Base-by-base conservation (phyloP, 2,797 vertebrate genomes). In the Staurois parvus region DNA sequence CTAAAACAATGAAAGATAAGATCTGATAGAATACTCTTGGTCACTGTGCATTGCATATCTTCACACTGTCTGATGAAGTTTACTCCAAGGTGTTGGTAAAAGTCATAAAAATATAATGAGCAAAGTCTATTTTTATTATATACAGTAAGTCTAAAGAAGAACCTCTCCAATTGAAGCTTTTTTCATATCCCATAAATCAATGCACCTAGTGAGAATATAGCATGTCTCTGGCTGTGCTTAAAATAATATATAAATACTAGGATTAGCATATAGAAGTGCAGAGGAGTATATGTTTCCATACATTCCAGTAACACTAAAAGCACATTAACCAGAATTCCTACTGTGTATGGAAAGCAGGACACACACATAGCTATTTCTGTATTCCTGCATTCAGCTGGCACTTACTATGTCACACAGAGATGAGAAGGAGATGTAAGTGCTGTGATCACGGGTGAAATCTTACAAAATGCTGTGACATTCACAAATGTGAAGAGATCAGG, bases 401-500 rank as follows among this genome's bases (percentile, higher is more conserved):
- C 78, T 68, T 10, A 56, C 19, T 52, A 28, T 45, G n/a, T 30
- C 37, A 32, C 21, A 12, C 10, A 45, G 2, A 45, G 52, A 70
- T 70, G 12, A 56, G 40, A 32, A 52, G 24, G 48, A 37, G 45
- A 59, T 62, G 67, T 28, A 81, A 81, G 48, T 72, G 68, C 48
- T 72, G 45, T 59, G 68, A 69, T 81, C 79, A 81, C 40, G 28
- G 68, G 48, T 81, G 68, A 72, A 32, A 30, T 70, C 67, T 56
- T 70, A 72, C 68, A 80, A 56, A 80, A 80, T 80, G 45, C 42
- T 70, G 45, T 80, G 45, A 72, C 78, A 80, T 80, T 80, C 24
- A 56, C 64, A 72, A 72, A 80, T 70, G 78, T 80, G 45, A 80
- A 79, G n/a, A 59, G 67, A 72, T 72, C 67, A 26, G 45, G 15